phyloP scores from a whole-genome alignment of 2,888 invertebrate genomes.

The Ectropis crepuscularia region DNA sequence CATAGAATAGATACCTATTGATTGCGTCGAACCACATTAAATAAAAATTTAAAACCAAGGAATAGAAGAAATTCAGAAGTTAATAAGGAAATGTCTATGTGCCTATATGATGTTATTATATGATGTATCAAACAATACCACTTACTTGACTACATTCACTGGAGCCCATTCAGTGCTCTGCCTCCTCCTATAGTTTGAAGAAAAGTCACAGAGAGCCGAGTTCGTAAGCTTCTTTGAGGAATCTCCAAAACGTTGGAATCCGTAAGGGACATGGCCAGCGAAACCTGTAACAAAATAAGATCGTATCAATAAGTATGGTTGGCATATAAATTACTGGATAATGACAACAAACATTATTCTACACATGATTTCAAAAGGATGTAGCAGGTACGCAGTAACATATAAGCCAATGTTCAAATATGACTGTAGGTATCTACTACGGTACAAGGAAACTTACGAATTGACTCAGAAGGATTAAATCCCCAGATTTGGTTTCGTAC shows the following conservation, averaged over 20 bases:
- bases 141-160: conserved; percentile 84
- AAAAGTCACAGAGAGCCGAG: conserved; percentile 90
- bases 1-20: too few relatives aligned
- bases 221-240: conserved; percentile 87
- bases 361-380: too few relatives aligned
- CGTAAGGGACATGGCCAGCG: conserved; percentile 88
- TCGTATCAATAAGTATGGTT: background rate
- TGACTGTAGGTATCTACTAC: too few relatives aligned
- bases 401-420: too few relatives aligned
- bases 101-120: too few relatives aligned
- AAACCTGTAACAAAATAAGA: conserved; percentile 77
- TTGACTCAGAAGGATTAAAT: conserved; percentile 70
- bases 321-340: too few relatives aligned
- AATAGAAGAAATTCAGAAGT: too few relatives aligned
- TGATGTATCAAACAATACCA: conserved; percentile 11
- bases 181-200: conserved; percentile 89
- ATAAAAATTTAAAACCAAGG: background rate
- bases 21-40: too few relatives aligned
- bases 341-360: too few relatives aligned
- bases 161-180: conserved; percentile 91
- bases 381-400: too few relatives aligned
- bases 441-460: conserved; percentile 61
- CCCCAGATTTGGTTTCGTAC: conserved; percentile 79
- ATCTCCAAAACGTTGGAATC: conserved; percentile 87
- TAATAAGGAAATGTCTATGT: background rate